These are phyloP conservation scores for Drosophila novamexicana DNA, from an alignment of 1,140 invertebrate genomes.

Conservation along the genomic window DNA sequence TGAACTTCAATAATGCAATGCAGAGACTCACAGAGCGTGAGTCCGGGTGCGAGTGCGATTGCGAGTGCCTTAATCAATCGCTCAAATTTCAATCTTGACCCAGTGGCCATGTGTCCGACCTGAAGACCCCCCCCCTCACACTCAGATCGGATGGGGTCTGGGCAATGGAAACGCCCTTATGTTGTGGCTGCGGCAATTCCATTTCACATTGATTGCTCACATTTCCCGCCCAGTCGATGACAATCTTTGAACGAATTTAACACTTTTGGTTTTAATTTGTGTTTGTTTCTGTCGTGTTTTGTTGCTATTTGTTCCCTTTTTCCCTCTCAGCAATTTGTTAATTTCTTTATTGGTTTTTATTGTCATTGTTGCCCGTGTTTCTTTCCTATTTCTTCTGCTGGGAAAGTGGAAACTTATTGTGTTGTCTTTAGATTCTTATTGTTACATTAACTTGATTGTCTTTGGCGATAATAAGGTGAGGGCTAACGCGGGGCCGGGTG, in stretches of 20 bases:
- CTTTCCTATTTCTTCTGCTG: slow-evolving; percentile 17
- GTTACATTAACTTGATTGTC: slow-evolving; percentile 63
- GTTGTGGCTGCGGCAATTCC: slow-evolving; percentile 14
- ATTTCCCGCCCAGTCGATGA: slow-evolving; percentile 57
- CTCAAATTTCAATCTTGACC: slow-evolving; percentile 75
- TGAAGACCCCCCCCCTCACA: slow-evolving; percentile 26
- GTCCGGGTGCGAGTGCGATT: slow-evolving; percentile 18
- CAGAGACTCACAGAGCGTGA: slow-evolving; percentile 9
- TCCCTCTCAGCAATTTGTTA: slow-evolving; percentile 63
- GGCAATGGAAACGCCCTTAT: slow-evolving; percentile 34
- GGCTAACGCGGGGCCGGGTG: background rate
- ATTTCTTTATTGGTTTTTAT: slow-evolving; percentile 81
- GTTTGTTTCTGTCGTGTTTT: slow-evolving; percentile 8
- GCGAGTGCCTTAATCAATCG: slow-evolving; percentile 69
- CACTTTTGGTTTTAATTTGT: slow-evolving; percentile 63
- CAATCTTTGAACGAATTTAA: slow-evolving; percentile 78
- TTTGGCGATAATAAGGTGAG: slow-evolving; percentile 25
- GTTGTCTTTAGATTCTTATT: slow-evolving; percentile 60
- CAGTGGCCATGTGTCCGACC: slow-evolving; percentile 42
- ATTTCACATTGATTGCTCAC: slow-evolving; percentile 59
- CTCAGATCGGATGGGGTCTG: slow-evolving; percentile 5
- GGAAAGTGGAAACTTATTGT: slow-evolving; percentile 45
- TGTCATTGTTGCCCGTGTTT: slow-evolving; percentile 60
- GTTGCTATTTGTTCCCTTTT: slow-evolving; percentile 26
- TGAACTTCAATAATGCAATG: slow-evolving; percentile 50